These are phyloP conservation scores for Hoplias malabaricus DNA, from an alignment of 2,113 vertebrate genomes.

Conservation along the genomic window DNA sequence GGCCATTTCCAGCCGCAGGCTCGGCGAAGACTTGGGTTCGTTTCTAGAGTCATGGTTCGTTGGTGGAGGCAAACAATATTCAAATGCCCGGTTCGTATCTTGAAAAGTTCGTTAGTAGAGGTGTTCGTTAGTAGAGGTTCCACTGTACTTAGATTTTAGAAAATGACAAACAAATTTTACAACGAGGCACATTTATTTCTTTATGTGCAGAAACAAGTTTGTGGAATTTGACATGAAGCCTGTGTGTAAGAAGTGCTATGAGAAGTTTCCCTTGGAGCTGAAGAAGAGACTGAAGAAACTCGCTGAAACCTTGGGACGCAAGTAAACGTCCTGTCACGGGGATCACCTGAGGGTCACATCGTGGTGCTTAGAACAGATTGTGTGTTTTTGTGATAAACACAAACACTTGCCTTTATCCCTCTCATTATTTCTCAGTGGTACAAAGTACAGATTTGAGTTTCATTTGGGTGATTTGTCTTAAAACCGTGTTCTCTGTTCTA, in stretches of 20 bases:
- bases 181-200: slow-evolving; percentile 22
- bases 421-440: slow-evolving; percentile 19
- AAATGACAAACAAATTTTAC: not conserved
- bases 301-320: slow-evolving; percentile 89
- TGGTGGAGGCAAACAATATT: too few species aligned
- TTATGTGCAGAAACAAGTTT: slow-evolving; percentile 92
- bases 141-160: too few species aligned
- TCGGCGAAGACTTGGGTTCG: too few species aligned
- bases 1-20: too few species aligned
- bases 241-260: slow-evolving; percentile 99
- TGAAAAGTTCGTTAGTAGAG: too few species aligned
- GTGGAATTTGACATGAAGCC: slow-evolving; percentile 99
- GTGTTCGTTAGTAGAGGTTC: too few species aligned
- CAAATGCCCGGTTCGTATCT: too few species aligned
- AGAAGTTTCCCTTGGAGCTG: slow-evolving; percentile 97
- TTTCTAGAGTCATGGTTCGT: too few species aligned
- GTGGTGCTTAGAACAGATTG: slow-evolving; percentile 19
- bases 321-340: slow-evolving; percentile 69
- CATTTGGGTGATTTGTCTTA: not conserved
- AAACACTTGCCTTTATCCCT: not conserved
- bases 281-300: slow-evolving; percentile 99
- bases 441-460: not conserved
- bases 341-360: not conserved
- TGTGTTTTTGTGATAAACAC: slow-evolving; percentile 4
- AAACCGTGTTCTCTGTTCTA: not conserved